Base-by-base conservation (phyloP, 2,888 invertebrate genomes). In the Microctonus brassicae region DNA sequence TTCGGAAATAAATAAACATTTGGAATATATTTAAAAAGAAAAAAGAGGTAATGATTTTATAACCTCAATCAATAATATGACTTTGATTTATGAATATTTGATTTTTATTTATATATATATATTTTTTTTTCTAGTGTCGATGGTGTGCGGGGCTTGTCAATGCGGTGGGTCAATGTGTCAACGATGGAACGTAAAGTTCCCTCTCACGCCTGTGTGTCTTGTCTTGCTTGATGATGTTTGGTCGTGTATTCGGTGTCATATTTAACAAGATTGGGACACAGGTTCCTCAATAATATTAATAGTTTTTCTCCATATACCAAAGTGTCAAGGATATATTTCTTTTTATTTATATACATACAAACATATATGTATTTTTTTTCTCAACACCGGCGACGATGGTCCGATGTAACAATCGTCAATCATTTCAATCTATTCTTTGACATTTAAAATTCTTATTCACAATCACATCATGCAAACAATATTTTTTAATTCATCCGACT, bases 251-350 rank as follows among this genome's bases (percentile, higher is more conserved):
- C 47, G 47, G 47, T 47, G 47, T 47, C 47, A 17, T 17, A 47
- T 47, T 47, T 47, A 47, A 47, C 47, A 47, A 47, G 47, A 47
- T 47, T 47, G 36, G n/a, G 20, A 26, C 36, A 66, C 13, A 20
- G 13, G 55, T 55, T 5, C 57, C 39, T 36, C 67, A 47, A 58
- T 67, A 58, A 57, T 70, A 70, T 70, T 64, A 64, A 70, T 70
- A 57, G 69, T n/a, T n/a, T 70, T 55, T 39, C 34, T 10, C 6
- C 22, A 53, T 55, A 36, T 63, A 62, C n/a, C 10, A 42, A 69
- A 55, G n/a, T 63, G 36, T 52, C 39, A n/a, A 11, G 42, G 26
- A 58, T 58, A 20, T 52, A 3, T 52, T 20, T 20, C 20, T 52
- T 7, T 55, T 55, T 24, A n/a, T 55, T 55, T 24, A 26, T 55